phyloP scores from a whole-genome alignment of 1,140 invertebrate genomes.

The Drosophila parabipectinata region DNA sequence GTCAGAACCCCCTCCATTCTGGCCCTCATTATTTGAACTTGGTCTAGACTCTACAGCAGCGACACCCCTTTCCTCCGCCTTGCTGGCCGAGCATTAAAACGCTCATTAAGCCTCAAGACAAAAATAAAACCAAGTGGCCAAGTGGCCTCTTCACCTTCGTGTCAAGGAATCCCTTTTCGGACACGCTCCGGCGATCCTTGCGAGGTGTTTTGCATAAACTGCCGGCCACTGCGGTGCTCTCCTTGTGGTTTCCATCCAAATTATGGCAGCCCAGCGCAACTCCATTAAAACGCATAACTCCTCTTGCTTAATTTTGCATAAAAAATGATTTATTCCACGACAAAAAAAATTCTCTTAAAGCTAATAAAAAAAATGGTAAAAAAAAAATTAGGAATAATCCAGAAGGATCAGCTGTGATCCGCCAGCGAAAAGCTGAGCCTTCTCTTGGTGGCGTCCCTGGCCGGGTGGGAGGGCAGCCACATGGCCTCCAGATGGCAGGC shows the following conservation, averaged over 20 bases:
- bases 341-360: slow-evolving; percentile 29
- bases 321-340: slow-evolving; percentile 50
- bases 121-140: background rate
- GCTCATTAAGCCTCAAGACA: slow-evolving; percentile 54
- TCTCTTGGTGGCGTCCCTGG: slow-evolving; percentile 70
- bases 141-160: slow-evolving; percentile 3
- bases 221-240: slow-evolving; percentile 23
- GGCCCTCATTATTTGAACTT: slow-evolving; percentile 23
- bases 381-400: slow-evolving; percentile 30
- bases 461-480: slow-evolving; percentile 51
- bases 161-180: slow-evolving; percentile 23
- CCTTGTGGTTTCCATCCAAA: slow-evolving; percentile 47
- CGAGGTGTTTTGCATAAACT: slow-evolving; percentile 63
- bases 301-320: slow-evolving; percentile 7
- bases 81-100: slow-evolving; percentile 75
- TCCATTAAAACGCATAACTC: background rate
- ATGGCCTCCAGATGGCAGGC: slow-evolving; percentile 60
- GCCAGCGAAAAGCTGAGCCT: slow-evolving; percentile 69
- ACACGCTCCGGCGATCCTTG: slow-evolving; percentile 51
- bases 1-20: background rate
- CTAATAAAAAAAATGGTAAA: slow-evolving; percentile 47
- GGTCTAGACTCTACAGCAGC: background rate
- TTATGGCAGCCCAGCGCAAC: slow-evolving; percentile 17
- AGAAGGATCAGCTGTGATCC: slow-evolving; percentile 41
- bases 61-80: background rate